Evolutionary conservation across 2,797 vertebrate species (phyloP), one percentile per base, ranked within the genome.

Genomic region (Halcyon smyrnensis): DNA sequence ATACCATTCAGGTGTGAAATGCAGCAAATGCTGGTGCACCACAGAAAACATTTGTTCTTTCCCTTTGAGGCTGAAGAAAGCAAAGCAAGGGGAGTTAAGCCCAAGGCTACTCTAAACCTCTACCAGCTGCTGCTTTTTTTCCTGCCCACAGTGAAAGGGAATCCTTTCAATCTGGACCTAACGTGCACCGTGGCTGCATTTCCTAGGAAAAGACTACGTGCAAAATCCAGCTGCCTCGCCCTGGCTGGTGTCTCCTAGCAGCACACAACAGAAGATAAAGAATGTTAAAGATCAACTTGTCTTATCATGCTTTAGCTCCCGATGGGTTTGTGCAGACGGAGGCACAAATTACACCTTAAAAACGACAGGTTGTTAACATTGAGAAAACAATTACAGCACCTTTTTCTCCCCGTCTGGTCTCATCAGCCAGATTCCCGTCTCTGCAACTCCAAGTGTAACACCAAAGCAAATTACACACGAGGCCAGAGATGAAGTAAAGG

Each of bases 201-300:
- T 77, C 18, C 62, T 68, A 41, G 23, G 23, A 71, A 30, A 65
- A 63, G 71, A 36, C 59, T 28, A 45, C 1, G 2, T 68, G 73
- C 34, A 69, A 78, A 90, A 89, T 59, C 48, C 86, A 94, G 54
- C 73, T 89, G 76, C 82, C 77, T 95, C 10, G 0, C 90, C 84
- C 86, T 95, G 63, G 16, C 87, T 95, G 68, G 85, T 78, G 76
- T 91, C 84, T 95, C 92, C 84, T 73, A 92, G 93, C 84, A 96
- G 94, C 93, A 83, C 54, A 88, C 88, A 93, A 87, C 34, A 89
- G 92, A 81, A 88, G 77, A 62, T 83, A 48, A 95, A 84, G 86
- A 93, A 92, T 37, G 54, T 12, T 89, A 87, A 93, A 95, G 89
- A 77, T 36, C 64, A 87, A 88, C 94, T 96, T 96, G 96, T 92